phyloP scores from a whole-genome alignment of 2,113 vertebrate genomes.

The Hirundichthys speculiger region DNA sequence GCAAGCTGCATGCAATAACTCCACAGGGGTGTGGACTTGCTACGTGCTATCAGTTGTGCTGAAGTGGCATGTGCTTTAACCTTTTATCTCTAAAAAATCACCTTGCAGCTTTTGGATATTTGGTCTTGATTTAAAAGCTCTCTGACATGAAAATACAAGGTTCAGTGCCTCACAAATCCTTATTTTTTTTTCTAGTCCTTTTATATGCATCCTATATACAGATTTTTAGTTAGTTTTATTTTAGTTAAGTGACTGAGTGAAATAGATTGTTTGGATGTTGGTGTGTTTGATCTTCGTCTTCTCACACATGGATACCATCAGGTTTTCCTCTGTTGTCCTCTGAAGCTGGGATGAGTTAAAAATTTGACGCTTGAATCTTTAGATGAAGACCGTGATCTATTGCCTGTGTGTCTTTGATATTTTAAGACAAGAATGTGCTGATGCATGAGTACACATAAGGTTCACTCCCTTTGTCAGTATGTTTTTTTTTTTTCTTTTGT shows the following conservation, averaged over 20 bases:
- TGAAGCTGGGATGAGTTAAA: slow-evolving; percentile 60
- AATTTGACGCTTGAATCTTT: slow-evolving; percentile 41
- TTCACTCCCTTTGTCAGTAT: slow-evolving; percentile 1
- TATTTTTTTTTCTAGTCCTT: background rate
- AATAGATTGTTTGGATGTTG: background rate
- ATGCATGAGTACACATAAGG: background rate
- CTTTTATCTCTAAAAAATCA: background rate
- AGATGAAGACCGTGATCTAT: slow-evolving; percentile 42
- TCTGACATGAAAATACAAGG: background rate
- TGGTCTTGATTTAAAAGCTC: background rate
- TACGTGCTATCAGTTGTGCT: background rate
- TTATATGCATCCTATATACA: background rate
- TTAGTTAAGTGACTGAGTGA: background rate
- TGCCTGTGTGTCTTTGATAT: slow-evolving; percentile 48
- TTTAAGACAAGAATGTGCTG: slow-evolving; percentile 22
- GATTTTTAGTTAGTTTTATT: background rate
- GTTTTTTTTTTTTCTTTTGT: background rate
- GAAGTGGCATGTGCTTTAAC: slow-evolving; percentile 1
- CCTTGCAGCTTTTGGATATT: background rate
- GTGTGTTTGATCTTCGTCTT: slow-evolving; percentile 25
- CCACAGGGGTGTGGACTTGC: background rate
- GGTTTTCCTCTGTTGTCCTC: slow-evolving; percentile 27
- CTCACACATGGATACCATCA: slow-evolving; percentile 68
- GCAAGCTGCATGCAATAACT: background rate
- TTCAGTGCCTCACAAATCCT: background rate